Conservation (phyloP, 2,797 vertebrate genomes). For the Triplophysa yarkandensis region DNA sequence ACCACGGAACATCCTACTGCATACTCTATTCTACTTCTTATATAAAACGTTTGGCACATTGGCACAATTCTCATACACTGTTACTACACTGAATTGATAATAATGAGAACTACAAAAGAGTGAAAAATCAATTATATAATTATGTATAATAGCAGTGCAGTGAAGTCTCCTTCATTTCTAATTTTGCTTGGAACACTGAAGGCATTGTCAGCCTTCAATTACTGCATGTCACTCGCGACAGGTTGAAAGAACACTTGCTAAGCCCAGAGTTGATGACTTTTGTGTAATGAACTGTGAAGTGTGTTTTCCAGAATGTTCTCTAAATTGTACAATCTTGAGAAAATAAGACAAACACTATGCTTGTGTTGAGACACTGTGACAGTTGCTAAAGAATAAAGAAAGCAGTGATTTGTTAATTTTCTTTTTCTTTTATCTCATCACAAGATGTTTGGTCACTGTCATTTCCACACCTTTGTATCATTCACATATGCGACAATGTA, state of each 20-base stretch:
- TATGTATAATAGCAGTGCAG: not conserved
- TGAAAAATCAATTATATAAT: conserved; percentile 2
- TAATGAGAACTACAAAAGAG: not conserved
- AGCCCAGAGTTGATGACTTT: not conserved
- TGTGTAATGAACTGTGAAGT: not conserved
- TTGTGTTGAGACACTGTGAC: not conserved
- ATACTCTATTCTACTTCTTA: not conserved
- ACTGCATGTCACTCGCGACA: conserved; percentile 3
- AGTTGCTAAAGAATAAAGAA: no score
- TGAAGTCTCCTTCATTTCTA: not conserved
- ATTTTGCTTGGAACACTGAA: not conserved
- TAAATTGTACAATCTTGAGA: not conserved
- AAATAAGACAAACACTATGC: not conserved
- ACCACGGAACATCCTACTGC: not conserved
- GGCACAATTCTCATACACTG: not conserved
- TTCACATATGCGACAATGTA: no score
- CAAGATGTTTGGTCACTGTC: no score
- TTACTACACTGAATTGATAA: not conserved
- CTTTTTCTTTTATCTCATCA: no score
- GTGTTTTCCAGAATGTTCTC: not conserved
- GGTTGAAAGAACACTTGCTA: not conserved
- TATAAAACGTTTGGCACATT: not conserved
- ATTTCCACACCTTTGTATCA: no score
- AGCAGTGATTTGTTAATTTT: no score
- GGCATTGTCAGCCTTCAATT: conserved; percentile 2